A percentile compares a stretch with the other conserved stretches of the same genome.
phyloP scores from a whole-genome alignment of 2,113 vertebrate species.

The Lichenostomus cassidix region DNA sequence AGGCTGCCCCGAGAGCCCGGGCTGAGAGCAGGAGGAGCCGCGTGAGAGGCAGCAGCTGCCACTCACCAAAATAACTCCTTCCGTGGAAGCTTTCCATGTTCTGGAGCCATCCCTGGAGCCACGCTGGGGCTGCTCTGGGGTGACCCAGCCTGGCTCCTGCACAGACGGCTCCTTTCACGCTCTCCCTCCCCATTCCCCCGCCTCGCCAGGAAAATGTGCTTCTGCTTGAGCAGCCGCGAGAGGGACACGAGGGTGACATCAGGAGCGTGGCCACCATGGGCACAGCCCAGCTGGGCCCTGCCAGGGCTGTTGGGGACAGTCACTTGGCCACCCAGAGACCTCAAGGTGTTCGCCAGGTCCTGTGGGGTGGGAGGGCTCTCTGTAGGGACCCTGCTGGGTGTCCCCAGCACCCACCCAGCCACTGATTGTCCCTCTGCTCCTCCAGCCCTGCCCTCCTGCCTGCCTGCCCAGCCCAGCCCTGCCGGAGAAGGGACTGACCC shows the following conservation, averaged over 20 bases:
- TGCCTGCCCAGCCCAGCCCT: rapidly evolving
- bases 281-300: background rate
- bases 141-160: background rate
- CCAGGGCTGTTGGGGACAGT: background rate
- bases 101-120: background rate
- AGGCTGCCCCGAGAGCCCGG: background rate
- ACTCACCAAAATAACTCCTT: constrained; percentile 8
- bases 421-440: background rate
- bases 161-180: background rate
- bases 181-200: background rate
- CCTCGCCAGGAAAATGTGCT: background rate
- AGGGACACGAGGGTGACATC: background rate
- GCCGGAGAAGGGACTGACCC: background rate
- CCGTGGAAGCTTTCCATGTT: background rate
- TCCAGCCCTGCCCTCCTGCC: background rate
- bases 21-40: background rate
- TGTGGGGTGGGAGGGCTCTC: background rate
- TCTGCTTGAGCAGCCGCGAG: background rate
- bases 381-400: background rate
- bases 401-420: background rate
- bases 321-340: background rate
- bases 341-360: rapidly evolving
- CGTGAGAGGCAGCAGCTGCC: constrained; percentile 1
- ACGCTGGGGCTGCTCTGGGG: background rate
- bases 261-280: rapidly evolving